These are phyloP conservation scores for Loris lydekkerianus DNA, from an alignment of 2,797 vertebrate genomes.

Conservation along the genomic window DNA sequence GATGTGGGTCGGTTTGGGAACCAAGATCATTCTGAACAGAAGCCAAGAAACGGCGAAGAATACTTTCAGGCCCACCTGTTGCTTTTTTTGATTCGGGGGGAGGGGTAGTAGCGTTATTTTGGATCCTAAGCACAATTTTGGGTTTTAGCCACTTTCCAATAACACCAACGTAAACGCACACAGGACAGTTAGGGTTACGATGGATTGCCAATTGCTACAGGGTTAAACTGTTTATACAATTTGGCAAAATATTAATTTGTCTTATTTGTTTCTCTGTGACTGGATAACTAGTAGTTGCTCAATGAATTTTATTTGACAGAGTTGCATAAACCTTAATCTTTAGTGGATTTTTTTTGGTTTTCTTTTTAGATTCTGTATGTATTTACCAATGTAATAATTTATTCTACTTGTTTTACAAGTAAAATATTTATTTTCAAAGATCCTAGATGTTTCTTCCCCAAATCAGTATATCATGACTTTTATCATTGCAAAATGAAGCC, in stretches of 20 bases:
- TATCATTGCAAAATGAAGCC: constrained; percentile 8
- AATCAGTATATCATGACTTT: background rate
- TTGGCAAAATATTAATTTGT: background rate
- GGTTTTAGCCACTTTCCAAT: background rate
- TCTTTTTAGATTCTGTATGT: constrained; percentile 24
- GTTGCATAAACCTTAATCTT: background rate
- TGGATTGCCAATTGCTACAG: background rate
- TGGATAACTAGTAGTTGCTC: background rate
- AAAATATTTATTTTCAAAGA: constrained; percentile 43
- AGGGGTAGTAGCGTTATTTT: background rate
- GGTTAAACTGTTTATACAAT: background rate
- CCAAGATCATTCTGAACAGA: background rate
- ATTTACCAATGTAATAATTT: constrained; percentile 18
- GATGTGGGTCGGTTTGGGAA: constrained; percentile 41
- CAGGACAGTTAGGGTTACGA: background rate
- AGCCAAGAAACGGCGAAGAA: background rate
- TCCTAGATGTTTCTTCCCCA: background rate
- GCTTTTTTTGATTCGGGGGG: background rate
- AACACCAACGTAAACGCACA: background rate
- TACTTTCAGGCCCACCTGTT: background rate
- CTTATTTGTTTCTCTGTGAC: background rate
- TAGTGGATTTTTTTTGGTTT: background rate
- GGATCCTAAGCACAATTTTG: background rate
- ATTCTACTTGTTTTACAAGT: constrained; percentile 7
- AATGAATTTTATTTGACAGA: background rate